Evolutionary conservation across 2,888 invertebrate genomes (phyloP), one percentile per base, ranked within the genome.

Genomic region (Erynnis tages): DNA sequence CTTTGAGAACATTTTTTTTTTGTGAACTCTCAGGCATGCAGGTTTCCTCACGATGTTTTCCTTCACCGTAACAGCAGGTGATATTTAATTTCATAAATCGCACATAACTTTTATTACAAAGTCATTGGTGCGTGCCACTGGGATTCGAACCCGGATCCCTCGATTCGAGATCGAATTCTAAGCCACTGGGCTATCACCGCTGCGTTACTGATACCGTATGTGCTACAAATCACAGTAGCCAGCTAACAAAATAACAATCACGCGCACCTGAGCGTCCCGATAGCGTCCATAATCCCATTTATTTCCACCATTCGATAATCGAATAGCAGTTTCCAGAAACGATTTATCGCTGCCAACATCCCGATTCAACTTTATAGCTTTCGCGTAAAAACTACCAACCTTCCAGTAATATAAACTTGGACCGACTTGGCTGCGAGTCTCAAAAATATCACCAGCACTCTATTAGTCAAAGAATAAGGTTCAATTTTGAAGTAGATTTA

Each of bases 271-370:
- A 60, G 37, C 52, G 61, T 56, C 55, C 49, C 46, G 48, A n/a
- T n/a, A n/a, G n/a, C n/a, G n/a, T n/a, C 54, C 56, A 54, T 53
- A 63, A 65, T 66, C 64, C 63, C 65, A 65, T 67, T 68, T 64
- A 69, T 70, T 67, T 68, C 75, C 13, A 25, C 35, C 35, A 73
- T 74, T 73, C 76, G 68, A 77, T 80, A 79, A 81, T 80, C 78
- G 79, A 76, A 78, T 74, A 65, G 68, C 73, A 79, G 67, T 81
- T 72, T 69, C 68, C 76, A 68, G 65, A 73, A 41, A 75, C 79
- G 71, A 78, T 81, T 77, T 75, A 77, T 73, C 71, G 69, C 54
- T 63, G 55, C 59, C 64, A 50, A 66, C 69, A 67, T 66, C 60
- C 66, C 65, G 61, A 68, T 61, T 66, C 62, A 69, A 78, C 73